Evolutionary conservation across 2,797 vertebrate genomes (phyloP).

Genomic region (Hypotaenidia philippensis): DNA sequence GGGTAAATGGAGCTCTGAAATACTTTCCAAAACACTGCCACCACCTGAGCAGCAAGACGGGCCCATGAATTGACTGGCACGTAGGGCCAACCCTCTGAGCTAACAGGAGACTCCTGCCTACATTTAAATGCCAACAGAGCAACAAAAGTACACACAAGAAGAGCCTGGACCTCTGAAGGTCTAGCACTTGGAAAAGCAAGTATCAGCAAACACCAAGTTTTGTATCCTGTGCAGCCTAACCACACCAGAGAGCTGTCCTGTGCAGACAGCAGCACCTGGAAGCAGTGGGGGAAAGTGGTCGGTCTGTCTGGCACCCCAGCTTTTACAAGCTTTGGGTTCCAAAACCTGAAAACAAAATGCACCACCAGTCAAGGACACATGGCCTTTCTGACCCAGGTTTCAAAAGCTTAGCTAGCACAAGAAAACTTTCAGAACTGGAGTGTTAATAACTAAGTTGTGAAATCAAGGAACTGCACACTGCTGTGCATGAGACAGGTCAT

Average conservation of each 20-base stretch:
- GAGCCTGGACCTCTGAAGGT: neutral
- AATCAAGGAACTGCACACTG: neutral
- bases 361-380: neutral
- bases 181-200: neutral
- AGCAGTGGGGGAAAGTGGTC: rapidly evolving
- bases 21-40: neutral
- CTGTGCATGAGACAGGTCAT: neutral
- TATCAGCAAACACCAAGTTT: neutral
- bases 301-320: neutral
- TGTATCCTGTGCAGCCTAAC: neutral
- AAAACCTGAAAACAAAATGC: neutral
- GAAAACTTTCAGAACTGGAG: neutral
- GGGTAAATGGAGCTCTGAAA: neutral
- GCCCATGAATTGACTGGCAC: neutral
- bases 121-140: neutral
- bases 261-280: neutral
- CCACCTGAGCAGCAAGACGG: neutral
- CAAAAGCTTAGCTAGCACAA: neutral
- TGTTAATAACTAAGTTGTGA: neutral
- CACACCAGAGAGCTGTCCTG: neutral
- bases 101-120: neutral
- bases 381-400: neutral
- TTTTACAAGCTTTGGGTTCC: neutral
- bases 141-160: neutral
- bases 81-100: neutral